Evolutionary conservation across 2,888 invertebrate genomes (phyloP).

Genomic region (Troilus luridus): DNA sequence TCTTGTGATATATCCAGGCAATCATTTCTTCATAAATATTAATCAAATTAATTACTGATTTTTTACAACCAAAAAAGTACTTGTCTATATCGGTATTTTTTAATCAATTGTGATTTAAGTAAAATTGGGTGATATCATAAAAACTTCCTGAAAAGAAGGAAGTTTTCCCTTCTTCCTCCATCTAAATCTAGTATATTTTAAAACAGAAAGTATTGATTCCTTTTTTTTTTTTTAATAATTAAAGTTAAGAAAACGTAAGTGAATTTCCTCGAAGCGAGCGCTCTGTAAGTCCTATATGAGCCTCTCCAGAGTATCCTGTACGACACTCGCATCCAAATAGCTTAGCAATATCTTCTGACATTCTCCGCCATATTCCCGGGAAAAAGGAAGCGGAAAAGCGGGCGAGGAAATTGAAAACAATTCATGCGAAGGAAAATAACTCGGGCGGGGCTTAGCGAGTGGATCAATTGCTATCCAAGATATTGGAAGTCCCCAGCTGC

Average conservation of each 20-base stretch:
- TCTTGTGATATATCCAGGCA: too few species aligned
- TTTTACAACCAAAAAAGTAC: too few species aligned
- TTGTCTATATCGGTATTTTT: too few species aligned
- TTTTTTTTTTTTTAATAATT: too few species aligned
- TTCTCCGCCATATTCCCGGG: not conserved
- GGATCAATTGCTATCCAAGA: constrained; percentile 25
- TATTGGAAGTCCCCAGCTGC: constrained; percentile 29
- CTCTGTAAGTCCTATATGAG: not conserved
- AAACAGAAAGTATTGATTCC: too few species aligned
- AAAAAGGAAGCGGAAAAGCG: not conserved
- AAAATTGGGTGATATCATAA: too few species aligned
- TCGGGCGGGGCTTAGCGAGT: not conserved
- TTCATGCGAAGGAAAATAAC: constrained; percentile 18
- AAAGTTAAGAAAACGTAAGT: not conserved
- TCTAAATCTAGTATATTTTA: too few species aligned
- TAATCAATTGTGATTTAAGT: too few species aligned
- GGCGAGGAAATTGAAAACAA: constrained; percentile 11
- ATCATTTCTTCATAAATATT: too few species aligned
- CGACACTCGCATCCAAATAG: constrained; percentile 12
- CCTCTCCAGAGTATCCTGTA: not conserved
- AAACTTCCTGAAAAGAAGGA: too few species aligned
- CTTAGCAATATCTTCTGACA: constrained; percentile 8
- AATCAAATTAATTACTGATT: too few species aligned
- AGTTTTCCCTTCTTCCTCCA: too few species aligned
- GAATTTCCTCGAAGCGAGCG: not conserved